Evolutionary conservation across 2,113 vertebrate genomes (phyloP), one percentile per base, ranked within the genome.

Genomic region (Coregonus clupeaformis): DNA sequence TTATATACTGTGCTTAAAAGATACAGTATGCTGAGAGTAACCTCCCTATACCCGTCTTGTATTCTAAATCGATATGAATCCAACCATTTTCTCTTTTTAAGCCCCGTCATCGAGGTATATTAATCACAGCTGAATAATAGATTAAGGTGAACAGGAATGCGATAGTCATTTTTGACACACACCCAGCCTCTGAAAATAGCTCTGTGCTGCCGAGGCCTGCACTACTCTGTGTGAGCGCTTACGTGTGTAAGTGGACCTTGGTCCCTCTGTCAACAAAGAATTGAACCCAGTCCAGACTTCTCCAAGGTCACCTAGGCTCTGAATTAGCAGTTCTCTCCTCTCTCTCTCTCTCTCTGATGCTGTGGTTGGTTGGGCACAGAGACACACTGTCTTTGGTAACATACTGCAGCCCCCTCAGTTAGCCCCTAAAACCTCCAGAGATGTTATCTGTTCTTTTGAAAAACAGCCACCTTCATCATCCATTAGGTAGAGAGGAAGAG

Each of bases 281-380:
- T 55, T 79, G 77, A 78, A 62, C 25, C 62, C 32, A 63, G 32
- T 77, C 77, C 82, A 80, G 78, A 65, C 78, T 75, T 49, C 52
- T 47, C 69, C 81, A 81, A 85, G 84, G 85, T 85, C 77, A 71
- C 59, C 27, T 55, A 52, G 79, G 82, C 78, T 71, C 62, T 73
- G 75, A 70, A 45, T 65, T 66, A 7, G 36, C 9, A 42, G 42
- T 3, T 71, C 49, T 74, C 36, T 42, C 36, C 9, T 42, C 9
- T 7, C 24, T 67, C 16, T 78, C 9, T 42, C 9, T 7, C 24
- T 67, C 16, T 78, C 36, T 42, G 9, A 42, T 42, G 36, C 36
- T 42, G 36, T 11, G 2, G 36, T 42, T 42, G 36, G 36, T 42
- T 32, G 32, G 59, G 47, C 78, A 60, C 20, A 59, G 4, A 59